These are phyloP conservation scores for Indicator indicator DNA, from an alignment of 2,113 vertebrate genomes.

Conservation along the genomic window DNA sequence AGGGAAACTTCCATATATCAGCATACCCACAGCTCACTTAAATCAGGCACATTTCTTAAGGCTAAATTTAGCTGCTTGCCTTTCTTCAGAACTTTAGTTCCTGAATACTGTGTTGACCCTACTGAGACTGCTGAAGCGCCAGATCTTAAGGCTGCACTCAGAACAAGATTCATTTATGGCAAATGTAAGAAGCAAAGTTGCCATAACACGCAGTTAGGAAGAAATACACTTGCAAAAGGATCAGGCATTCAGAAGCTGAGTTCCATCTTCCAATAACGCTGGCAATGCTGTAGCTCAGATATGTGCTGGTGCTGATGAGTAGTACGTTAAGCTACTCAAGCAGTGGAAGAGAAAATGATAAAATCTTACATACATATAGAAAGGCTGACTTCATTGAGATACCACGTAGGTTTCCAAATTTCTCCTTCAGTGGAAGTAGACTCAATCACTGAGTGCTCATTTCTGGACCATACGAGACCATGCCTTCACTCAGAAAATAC, in stretches of 20 bases:
- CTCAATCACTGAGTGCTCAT: not conserved
- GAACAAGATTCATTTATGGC: not conserved
- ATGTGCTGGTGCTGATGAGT: not conserved
- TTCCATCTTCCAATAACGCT: not conserved
- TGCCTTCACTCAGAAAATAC: fast-evolving
- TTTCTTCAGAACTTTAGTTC: constrained; percentile 33
- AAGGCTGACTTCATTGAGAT: not conserved
- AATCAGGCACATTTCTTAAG: not conserved
- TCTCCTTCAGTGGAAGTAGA: not conserved
- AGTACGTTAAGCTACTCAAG: not conserved
- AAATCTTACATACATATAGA: not conserved
- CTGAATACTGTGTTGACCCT: constrained; percentile 2
- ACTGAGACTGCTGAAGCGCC: not conserved
- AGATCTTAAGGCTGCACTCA: not conserved
- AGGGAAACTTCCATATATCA: not conserved
- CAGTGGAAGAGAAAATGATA: not conserved
- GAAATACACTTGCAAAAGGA: not conserved
- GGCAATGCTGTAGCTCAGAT: not conserved
- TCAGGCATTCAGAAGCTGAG: not conserved
- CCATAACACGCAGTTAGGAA: not conserved
- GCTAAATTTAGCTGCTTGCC: constrained; percentile 32
- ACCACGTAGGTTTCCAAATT: not conserved
- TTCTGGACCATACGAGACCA: not conserved
- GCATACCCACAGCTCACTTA: not conserved
- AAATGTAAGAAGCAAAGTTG: not conserved